Conservation (phyloP, 1,140 invertebrate genomes). For the Bombus turneri region DNA sequence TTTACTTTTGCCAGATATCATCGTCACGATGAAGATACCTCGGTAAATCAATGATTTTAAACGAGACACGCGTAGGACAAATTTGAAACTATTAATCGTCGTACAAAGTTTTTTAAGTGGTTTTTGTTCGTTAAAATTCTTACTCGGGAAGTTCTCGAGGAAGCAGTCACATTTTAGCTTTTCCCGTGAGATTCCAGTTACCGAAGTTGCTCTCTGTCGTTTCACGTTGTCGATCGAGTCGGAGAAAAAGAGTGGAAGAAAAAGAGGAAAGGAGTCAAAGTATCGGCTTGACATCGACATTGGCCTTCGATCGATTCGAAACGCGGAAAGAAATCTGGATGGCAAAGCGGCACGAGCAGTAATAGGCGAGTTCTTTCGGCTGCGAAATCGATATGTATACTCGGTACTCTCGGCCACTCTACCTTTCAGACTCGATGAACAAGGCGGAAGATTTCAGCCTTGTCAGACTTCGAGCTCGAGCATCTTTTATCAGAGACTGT, state of each 20-base stretch:
- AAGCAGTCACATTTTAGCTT: too few relatives aligned
- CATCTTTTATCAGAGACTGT: constrained; percentile 70
- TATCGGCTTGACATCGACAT: constrained; percentile 7
- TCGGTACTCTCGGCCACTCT: too few relatives aligned
- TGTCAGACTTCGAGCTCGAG: constrained; percentile 42
- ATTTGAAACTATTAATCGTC: too few relatives aligned
- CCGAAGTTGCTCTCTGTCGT: neutral
- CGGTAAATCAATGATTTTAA: too few relatives aligned
- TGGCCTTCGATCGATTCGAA: constrained; percentile 32
- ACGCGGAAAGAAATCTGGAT: neutral
- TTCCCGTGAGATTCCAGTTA: too few relatives aligned
- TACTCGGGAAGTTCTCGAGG: too few relatives aligned
- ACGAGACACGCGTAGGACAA: too few relatives aligned
- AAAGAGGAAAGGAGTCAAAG: neutral
- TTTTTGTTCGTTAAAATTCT: too few relatives aligned
- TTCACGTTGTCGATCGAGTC: neutral
- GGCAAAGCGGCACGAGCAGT: neutral
- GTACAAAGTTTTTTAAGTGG: too few relatives aligned
- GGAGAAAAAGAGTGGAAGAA: neutral
- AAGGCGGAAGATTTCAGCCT: constrained; percentile 28
- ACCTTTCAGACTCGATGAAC: constrained; percentile 25
- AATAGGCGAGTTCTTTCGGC: neutral
- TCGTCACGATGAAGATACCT: too few relatives aligned
- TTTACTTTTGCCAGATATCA: too few relatives aligned
- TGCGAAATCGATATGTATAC: constrained; percentile 19